Conservation (phyloP, 2,113 vertebrate species). For the Glaucidium brasilianum region DNA sequence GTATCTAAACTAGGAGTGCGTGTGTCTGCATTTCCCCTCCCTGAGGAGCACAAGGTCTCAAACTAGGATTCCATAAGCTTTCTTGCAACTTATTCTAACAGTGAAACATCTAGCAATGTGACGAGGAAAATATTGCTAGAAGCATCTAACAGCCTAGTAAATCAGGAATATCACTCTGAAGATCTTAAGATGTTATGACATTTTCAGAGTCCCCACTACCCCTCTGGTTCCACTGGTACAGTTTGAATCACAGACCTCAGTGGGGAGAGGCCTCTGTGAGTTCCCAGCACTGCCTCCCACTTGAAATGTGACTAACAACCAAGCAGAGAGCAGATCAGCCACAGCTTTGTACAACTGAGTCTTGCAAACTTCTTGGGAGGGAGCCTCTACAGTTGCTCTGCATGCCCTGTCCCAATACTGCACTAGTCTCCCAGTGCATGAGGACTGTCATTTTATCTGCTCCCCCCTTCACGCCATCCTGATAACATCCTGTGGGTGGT, state of each 20-base stretch:
- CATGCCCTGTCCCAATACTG: not conserved
- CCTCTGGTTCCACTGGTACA: not conserved
- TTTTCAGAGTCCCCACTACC: not conserved
- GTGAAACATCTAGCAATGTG: not conserved
- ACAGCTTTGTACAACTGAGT: not conserved
- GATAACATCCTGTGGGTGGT: not conserved
- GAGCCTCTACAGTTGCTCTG: not conserved
- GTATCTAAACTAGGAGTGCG: not conserved
- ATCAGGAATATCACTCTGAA: not conserved
- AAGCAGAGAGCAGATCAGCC: not conserved
- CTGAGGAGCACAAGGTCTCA: not conserved
- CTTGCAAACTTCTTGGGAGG: not conserved
- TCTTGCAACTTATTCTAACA: not conserved
- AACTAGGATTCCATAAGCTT: not conserved
- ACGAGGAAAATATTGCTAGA: not conserved
- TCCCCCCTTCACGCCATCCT: rapidly evolving
- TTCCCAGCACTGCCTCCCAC: not conserved
- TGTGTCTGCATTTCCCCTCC: not conserved
- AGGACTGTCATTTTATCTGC: not conserved
- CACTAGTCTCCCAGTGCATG: not conserved
- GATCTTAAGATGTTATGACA: not conserved
- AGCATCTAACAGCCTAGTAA: not conserved
- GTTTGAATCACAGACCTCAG: not conserved
- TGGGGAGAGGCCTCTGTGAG: not conserved
- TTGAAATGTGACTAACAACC: not conserved